phyloP scores from a whole-genome alignment of 2,113 vertebrate species.

The Rafetus swinhoei region DNA sequence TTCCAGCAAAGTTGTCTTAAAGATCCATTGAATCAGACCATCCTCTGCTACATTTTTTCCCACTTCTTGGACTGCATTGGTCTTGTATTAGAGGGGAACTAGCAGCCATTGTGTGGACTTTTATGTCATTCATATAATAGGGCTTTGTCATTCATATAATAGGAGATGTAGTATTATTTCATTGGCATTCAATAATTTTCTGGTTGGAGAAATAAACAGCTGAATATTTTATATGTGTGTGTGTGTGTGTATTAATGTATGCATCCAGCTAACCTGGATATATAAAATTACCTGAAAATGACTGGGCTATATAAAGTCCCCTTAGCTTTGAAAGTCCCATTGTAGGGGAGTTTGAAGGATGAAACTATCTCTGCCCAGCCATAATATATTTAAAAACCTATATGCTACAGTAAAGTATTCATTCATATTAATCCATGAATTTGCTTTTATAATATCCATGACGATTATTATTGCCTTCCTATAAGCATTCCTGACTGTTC shows the following conservation, averaged over 20 bases:
- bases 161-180: no score
- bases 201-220: no score
- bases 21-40: background rate
- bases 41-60: background rate
- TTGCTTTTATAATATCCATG: background rate
- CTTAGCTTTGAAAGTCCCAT: background rate
- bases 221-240: no score
- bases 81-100: background rate
- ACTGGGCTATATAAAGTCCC: background rate
- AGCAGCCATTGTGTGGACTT: background rate
- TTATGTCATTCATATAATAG: background rate
- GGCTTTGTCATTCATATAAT: no score
- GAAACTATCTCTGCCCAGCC: rapidly evolving
- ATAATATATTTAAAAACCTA: background rate
- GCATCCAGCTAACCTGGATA: no score
- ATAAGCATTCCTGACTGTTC: background rate
- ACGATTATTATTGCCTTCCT: background rate
- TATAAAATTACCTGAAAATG: background rate
- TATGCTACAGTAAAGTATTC: background rate
- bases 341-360: background rate
- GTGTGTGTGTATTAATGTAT: background rate
- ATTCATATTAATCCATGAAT: background rate
- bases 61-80: background rate
- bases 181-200: no score
- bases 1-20: background rate